Evolutionary conservation across 2,797 vertebrate genomes (phyloP).

Genomic region (Cryptoblepharus egeriae): DNA sequence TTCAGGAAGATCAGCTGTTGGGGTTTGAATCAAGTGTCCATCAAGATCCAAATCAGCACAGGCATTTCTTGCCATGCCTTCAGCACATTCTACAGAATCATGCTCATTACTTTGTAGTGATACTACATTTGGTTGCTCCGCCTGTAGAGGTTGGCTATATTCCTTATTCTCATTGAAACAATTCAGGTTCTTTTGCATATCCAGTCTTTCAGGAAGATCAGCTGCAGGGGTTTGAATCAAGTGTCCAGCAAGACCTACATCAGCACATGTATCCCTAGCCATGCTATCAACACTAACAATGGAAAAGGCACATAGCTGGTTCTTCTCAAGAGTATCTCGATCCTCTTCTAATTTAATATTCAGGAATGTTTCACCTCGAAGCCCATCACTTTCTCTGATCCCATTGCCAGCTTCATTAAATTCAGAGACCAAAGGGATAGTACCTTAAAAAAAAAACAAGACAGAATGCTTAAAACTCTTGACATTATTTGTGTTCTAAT

Average conservation of each 20-base stretch:
- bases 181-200: not conserved
- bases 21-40: conserved; percentile 33
- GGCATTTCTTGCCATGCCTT: not conserved
- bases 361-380: not conserved
- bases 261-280: not conserved
- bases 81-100: not conserved
- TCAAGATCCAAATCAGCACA: conserved; percentile 10
- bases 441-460: conserved; percentile 33
- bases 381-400: not conserved
- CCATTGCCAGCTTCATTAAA: not conserved
- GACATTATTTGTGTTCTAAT: too few relatives aligned
- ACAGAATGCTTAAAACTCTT: not conserved
- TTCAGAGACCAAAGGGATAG: conserved; percentile 4
- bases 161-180: not conserved
- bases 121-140: conserved; percentile 29
- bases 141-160: conserved; percentile 3
- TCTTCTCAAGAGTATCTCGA: conserved; percentile 13
- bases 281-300: not conserved
- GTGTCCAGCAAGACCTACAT: conserved; percentile 13
- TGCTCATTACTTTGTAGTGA: accelerated
- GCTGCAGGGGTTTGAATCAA: conserved; percentile 27
- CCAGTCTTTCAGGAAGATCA: conserved; percentile 10
- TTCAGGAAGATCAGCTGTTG: conserved; percentile 14
- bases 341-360: not conserved
- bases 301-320: accelerated